phyloP scores from a whole-genome alignment of 2,113 vertebrate genomes.

The Microtus pennsylvanicus region DNA sequence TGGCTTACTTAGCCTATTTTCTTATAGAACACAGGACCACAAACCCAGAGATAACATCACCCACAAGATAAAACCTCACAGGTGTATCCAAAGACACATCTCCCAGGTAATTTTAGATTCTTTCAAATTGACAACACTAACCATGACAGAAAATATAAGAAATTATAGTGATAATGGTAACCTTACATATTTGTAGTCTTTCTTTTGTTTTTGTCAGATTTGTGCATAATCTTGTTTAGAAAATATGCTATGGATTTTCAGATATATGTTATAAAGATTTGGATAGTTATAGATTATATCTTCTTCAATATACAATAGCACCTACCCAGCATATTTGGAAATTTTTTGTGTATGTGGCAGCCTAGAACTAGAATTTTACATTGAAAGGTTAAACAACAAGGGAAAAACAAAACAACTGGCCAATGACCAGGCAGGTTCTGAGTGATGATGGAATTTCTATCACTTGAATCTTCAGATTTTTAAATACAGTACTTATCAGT shows the following conservation, averaged over 20 bases:
- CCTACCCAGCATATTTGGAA: neutral
- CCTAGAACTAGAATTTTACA: neutral
- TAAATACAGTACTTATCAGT: neutral
- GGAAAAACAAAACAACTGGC: neutral
- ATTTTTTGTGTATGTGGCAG: neutral
- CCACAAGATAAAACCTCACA: neutral
- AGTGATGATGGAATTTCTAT: neutral
- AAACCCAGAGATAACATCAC: neutral
- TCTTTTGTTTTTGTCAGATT: neutral
- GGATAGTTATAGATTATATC: rapidly evolving
- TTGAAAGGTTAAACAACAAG: neutral
- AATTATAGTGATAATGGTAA: neutral
- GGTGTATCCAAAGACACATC: neutral
- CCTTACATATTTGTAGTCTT: too few species aligned
- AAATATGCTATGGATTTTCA: neutral
- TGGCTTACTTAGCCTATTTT: neutral
- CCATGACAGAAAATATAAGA: neutral
- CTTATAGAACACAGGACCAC: neutral
- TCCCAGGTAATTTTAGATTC: neutral
- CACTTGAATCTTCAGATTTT: neutral
- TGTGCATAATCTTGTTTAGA: neutral
- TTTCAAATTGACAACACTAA: neutral
- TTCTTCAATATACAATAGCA: neutral
- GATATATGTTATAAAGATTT: neutral
- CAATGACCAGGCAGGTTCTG: neutral